Evolutionary conservation across 2,797 vertebrate species (phyloP).

Genomic region (Arnoldichthys spilopterus): DNA sequence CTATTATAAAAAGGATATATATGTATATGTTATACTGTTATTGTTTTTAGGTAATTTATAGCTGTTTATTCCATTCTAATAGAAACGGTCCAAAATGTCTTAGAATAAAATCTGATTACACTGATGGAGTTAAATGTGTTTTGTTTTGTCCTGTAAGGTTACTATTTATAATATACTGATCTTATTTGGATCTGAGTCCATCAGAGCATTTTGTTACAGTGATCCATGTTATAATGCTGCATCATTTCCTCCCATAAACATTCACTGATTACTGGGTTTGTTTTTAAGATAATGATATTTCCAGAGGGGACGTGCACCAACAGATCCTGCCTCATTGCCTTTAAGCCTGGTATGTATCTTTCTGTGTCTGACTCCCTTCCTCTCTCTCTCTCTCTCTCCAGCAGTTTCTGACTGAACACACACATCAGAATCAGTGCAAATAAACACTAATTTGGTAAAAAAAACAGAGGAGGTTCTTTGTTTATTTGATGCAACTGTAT

Average conservation of each 20-base stretch:
- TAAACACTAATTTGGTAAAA: background rate
- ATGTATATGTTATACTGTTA: no score
- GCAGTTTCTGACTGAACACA: no score
- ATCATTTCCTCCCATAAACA: background rate
- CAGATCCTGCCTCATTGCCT: slow-evolving; percentile 96
- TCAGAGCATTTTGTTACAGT: no score
- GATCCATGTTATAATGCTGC: background rate
- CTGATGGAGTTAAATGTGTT: background rate
- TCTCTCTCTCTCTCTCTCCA: no score
- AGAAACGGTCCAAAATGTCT: no score
- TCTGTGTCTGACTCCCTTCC: background rate
- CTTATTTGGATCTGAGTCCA: background rate
- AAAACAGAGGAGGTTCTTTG: no score
- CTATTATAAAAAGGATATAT: no score
- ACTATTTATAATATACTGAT: background rate
- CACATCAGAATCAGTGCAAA: background rate
- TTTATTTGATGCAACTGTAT: no score
- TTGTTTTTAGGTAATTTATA: no score
- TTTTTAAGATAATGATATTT: slow-evolving; percentile 95
- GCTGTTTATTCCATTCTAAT: no score
- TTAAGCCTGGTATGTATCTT: slow-evolving; percentile 89
- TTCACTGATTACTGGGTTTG: background rate
- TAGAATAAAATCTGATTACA: no score
- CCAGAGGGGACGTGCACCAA: slow-evolving; percentile 98
- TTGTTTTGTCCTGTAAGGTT: background rate